Base-by-base conservation (phyloP, 2,888 invertebrate species). In the Thumatha senex region DNA sequence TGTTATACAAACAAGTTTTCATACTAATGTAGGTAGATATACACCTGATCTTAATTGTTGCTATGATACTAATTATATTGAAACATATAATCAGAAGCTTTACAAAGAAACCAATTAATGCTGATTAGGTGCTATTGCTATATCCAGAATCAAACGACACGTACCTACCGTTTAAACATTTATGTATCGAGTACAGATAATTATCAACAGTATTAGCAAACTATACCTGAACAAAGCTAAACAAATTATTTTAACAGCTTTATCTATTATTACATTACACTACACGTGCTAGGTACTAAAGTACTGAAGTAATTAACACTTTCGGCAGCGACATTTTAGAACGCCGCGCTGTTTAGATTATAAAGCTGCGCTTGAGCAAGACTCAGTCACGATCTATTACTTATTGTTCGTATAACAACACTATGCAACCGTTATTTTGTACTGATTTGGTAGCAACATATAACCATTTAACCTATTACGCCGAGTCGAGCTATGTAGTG, bases 311-410 rank as follows among this genome's bases (percentile, higher is more conserved):
- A 43, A 65, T 57, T 55, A 66, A 51, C 50, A 43, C 24, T 33
- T 43, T 34, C 43, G 18, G 43, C 39, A 52, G 51, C 60, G 41
- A 54, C 50, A 64, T 60, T 65, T 51, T 54, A 53, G 41, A 36
- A 39, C 43, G n/a, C n/a, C n/a, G n/a, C 45, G 35, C 40, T 43
- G 58, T 63, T 59, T 57, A 56, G 51, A 54, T 24, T 52, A 42
- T 46, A 56, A 55, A 51, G 43, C 47, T 59, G 61, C 46, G 56
- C 49, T 70, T 67, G 61, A 33, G 67, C 61, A 72, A 71, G 48
- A 34, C 39, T 34, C 36, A 61, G 67, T 64, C 72, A 71, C 70
- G 70, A 71, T 54, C 63, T 58, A 61, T 67, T 63, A 65, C 55
- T 63, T 64, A 66, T 63, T 65, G 57, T 66, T 56, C 48, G 34